Evolutionary conservation across 2,888 invertebrate genomes (phyloP), one percentile per base, ranked within the genome.

Genomic region (Sylvicola cinctus): DNA sequence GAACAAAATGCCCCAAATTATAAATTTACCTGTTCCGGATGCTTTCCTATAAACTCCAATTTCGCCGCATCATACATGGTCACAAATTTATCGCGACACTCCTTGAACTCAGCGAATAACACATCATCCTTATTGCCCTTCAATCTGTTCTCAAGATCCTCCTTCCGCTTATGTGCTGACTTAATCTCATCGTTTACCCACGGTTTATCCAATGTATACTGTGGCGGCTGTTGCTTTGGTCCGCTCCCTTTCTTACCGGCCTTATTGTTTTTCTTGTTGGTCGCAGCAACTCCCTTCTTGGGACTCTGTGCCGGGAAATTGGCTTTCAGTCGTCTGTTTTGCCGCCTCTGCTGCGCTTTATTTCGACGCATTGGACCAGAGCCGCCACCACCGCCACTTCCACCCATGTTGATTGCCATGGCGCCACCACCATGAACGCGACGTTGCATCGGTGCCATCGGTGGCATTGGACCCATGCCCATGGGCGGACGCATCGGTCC

Each of bases 171-270:
- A 40, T 68, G 63, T 44, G 67, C 67, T 4, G 49, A 51, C 42
- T 62, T 64, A 31, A 70, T 63, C 16, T 60, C 59, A 11, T 63
- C 63, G 8, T 61, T 65, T 5, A 70, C 65, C 66, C 68, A 70
- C 1, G 68, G 65, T 46, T 66, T 67, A 17, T 60, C 60, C 33
- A 69, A 43, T 13, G 55, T 52, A 46, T 58, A 58, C 4, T 6
- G 11, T 33, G 57, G 56, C 44, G 54, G 23, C 31, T 27, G 16
- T 35, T 4, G 10, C 31, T 36, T 8, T n/a, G n/a, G n/a, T n/a
- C n/a, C n/a, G 12, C n/a, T 12, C 12, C 6, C 26, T 25, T 25
- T 25, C 7, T 17, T 23, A 4, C 20, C 27, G 8, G n/a, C n/a
- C n/a, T 36, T 16, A 32, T 29, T 16, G 29, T 29, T 8, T 27